phyloP scores from a whole-genome alignment of 2,113 vertebrate genomes.

The Lota lota region DNA sequence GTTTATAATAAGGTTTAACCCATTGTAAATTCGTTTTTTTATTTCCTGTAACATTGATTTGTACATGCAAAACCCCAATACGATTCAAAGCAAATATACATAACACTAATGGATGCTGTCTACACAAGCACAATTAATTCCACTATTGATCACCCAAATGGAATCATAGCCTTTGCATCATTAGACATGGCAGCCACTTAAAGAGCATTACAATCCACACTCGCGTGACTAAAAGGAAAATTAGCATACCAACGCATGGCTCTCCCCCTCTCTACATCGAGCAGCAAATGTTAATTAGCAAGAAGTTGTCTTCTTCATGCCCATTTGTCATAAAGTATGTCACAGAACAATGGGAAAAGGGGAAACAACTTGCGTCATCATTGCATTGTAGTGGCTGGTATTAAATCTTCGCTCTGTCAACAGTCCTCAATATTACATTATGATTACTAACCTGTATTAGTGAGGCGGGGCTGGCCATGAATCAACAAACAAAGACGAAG shows the following conservation, averaged over 20 bases:
- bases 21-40: too few species aligned
- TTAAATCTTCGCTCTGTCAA: neutral
- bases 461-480: neutral
- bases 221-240: constrained; percentile 39
- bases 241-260: constrained; percentile 38
- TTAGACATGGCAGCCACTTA: constrained; percentile 31
- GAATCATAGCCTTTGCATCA: constrained; percentile 30
- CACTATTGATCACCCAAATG: constrained; percentile 31
- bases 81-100: constrained; percentile 7
- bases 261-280: constrained; percentile 30
- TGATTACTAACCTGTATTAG: neutral
- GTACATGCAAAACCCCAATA: neutral
- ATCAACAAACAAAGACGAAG: constrained; percentile 9
- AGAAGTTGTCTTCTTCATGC: constrained; percentile 13
- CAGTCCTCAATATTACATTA: too few species aligned
- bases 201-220: constrained; percentile 30
- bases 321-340: neutral
- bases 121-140: constrained; percentile 12
- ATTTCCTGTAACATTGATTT: too few species aligned
- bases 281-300: constrained; percentile 45
- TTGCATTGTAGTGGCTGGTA: neutral
- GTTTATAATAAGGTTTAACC: too few species aligned
- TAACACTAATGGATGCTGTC: constrained; percentile 14
- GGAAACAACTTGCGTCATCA: too few species aligned
- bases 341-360: neutral